Conservation (phyloP, 2,888 invertebrate species). For the Ephialtes manifestator region DNA sequence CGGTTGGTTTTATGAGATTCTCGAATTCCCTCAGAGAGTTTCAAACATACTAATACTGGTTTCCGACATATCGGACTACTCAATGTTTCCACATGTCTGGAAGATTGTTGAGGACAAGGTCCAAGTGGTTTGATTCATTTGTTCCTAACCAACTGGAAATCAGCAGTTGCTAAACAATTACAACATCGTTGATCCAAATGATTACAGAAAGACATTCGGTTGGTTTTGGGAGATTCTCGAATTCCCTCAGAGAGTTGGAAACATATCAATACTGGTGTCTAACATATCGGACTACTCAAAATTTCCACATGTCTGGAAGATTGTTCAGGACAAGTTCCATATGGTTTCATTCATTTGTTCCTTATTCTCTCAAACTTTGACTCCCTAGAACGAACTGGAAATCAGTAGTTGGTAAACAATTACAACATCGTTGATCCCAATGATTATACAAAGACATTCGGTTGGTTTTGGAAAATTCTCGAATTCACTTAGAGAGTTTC, state of each 20-base stretch:
- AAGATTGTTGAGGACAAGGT: neutral
- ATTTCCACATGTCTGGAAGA: neutral
- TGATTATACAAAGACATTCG: too few relatives aligned
- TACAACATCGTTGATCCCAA: too few relatives aligned
- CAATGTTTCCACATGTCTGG: neutral
- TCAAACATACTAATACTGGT: constrained; percentile 24
- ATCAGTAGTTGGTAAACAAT: too few relatives aligned
- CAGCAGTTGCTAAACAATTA: too few relatives aligned
- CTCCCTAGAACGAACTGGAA: neutral
- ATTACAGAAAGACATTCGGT: too few relatives aligned
- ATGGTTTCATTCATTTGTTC: neutral
- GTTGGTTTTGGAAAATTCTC: too few relatives aligned
- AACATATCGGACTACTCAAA: neutral
- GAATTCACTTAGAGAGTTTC: neutral
- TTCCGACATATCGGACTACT: neutral
- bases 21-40: constrained; percentile 29
- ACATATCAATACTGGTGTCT: constrained; percentile 21
- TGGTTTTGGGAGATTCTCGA: neutral
- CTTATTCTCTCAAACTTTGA: too few relatives aligned
- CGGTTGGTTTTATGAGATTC: neutral
- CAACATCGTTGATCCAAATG: too few relatives aligned
- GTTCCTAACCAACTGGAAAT: neutral
- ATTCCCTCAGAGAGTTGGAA: constrained; percentile 29
- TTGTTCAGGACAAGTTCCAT: neutral
- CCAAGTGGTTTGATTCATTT: neutral